phyloP scores from a whole-genome alignment of 2,888 invertebrate genomes.

The Thera britannica region DNA sequence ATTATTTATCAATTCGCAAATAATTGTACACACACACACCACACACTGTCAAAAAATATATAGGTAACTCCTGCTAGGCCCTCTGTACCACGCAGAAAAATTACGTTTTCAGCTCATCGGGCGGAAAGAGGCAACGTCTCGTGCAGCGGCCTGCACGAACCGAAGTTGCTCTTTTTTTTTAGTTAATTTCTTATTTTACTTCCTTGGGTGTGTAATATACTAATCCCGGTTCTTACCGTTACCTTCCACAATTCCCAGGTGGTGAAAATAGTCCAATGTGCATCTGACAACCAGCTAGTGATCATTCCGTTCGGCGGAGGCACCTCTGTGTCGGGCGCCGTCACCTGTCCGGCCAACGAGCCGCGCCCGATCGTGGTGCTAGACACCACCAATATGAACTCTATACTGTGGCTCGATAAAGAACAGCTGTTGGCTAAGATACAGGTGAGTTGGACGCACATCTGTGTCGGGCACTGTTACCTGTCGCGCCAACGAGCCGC shows the following conservation, averaged over 20 bases:
- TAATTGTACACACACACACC: too few relatives aligned
- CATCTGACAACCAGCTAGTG: slow-evolving; percentile 89
- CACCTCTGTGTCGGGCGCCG: slow-evolving; percentile 95
- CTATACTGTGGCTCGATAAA: slow-evolving; percentile 96
- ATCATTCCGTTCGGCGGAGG: slow-evolving; percentile 98
- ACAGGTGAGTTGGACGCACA: slow-evolving; percentile 56
- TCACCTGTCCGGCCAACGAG: slow-evolving; percentile 90
- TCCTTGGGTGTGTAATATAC: too few relatives aligned
- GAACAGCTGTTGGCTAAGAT: slow-evolving; percentile 73
- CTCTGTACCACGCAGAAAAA: too few relatives aligned
- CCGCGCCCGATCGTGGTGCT: slow-evolving; percentile 92
- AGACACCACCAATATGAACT: slow-evolving; percentile 98
- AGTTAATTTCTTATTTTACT: too few relatives aligned
- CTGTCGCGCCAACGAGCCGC: slow-evolving; percentile 89
- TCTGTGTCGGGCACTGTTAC: slow-evolving; percentile 87
- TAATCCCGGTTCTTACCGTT: not conserved
- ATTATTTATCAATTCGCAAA: too few relatives aligned
- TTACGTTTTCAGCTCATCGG: too few relatives aligned
- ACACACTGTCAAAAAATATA: too few relatives aligned
- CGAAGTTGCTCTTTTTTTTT: too few relatives aligned
- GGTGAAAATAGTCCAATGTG: slow-evolving; percentile 90
- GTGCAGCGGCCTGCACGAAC: too few relatives aligned
- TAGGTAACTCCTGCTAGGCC: too few relatives aligned
- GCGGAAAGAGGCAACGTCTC: too few relatives aligned
- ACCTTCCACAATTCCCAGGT: slow-evolving; percentile 77